Percentiles rank a stretch among this genome's conserved stretches.
phyloP scores from a whole-genome alignment of 2,797 vertebrate species.

The Scomberomorus guttatus region DNA sequence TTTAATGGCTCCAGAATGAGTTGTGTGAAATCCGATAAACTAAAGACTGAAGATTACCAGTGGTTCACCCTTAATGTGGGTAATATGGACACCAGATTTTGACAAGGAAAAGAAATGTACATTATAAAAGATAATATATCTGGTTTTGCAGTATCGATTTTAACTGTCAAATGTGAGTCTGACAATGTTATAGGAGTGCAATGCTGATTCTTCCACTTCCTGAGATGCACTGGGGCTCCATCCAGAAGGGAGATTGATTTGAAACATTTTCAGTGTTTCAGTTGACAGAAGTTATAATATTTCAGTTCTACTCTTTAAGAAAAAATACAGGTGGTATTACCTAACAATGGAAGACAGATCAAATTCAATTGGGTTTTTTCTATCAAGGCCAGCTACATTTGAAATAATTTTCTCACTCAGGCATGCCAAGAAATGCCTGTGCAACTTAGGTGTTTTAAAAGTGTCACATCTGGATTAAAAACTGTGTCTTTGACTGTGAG shows the following conservation, averaged over 20 bases:
- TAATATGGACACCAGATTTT: no score
- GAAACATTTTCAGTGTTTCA: not conserved
- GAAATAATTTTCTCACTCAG: not conserved
- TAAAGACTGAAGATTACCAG: no score
- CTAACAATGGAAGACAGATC: not conserved
- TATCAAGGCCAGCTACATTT: not conserved
- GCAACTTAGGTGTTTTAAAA: constrained; percentile 6
- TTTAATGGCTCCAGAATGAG: no score
- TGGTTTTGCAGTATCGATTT: no score
- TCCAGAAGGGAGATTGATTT: not conserved
- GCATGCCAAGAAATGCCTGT: not conserved
- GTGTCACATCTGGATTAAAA: constrained; percentile 38
- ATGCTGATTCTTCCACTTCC: no score
- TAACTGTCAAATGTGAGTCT: no score
- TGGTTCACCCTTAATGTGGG: no score
- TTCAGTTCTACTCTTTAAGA: not conserved
- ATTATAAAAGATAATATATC: no score
- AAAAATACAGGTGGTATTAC: not conserved
- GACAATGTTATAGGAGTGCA: no score
- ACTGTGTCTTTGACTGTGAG: constrained; percentile 16
- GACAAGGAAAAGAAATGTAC: no score
- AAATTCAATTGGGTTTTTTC: no score
- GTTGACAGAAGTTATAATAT: not conserved
- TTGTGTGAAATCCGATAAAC: no score
- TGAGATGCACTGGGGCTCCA: not conserved